These are phyloP conservation scores for Helicoverpa armigera DNA, from an alignment of 1,140 invertebrate species.

Conservation along the genomic window DNA sequence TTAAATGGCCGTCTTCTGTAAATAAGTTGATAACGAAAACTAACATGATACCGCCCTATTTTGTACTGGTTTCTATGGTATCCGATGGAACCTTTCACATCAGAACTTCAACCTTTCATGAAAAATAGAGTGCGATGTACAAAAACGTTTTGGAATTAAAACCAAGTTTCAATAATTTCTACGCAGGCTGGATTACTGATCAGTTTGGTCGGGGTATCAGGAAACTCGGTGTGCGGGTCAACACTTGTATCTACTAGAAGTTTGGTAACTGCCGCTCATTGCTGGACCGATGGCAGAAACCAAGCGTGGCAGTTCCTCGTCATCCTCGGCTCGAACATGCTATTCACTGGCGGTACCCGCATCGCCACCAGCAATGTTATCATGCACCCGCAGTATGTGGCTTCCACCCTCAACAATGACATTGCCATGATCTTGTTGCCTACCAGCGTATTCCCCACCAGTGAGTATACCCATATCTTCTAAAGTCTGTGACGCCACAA, in stretches of 20 bases:
- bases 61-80: no score
- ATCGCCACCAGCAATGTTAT: slow-evolving; percentile 56
- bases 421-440: slow-evolving; percentile 80
- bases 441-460: slow-evolving; percentile 60
- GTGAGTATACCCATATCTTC: slow-evolving; percentile 51
- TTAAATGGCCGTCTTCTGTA: no score
- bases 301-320: slow-evolving; percentile 60
- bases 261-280: slow-evolving; percentile 67
- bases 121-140: no score
- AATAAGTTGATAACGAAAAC: no score
- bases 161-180: no score
- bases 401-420: slow-evolving; percentile 68
- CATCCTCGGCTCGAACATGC: slow-evolving; percentile 60
- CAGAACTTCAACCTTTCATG: no score
- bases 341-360: slow-evolving; percentile 63
- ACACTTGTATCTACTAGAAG: slow-evolving; percentile 57
- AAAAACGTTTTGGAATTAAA: no score
- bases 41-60: no score
- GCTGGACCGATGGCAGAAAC: slow-evolving; percentile 58
- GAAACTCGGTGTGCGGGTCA: slow-evolving; percentile 62
- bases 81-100: no score
- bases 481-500: no score
- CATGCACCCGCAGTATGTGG: slow-evolving; percentile 62
- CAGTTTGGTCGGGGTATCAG: slow-evolving; percentile 49
- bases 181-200: slow-evolving; percentile 66